These are phyloP conservation scores for Zaprionus africanus DNA, from an alignment of 1,140 invertebrate genomes.

Conservation along the genomic window DNA sequence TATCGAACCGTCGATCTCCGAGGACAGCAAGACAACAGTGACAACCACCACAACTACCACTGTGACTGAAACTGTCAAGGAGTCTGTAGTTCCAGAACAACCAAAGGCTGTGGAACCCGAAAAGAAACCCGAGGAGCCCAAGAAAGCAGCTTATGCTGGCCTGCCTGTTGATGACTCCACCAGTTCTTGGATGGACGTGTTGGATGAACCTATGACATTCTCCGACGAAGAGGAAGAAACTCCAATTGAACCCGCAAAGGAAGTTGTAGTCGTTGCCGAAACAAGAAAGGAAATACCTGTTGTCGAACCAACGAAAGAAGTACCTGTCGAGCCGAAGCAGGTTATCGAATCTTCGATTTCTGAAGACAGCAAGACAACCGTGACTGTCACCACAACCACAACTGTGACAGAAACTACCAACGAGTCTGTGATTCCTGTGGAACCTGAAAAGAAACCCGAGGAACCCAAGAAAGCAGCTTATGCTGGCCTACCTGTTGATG, in stretches of 20 bases:
- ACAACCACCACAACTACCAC: not conserved
- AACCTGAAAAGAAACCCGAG: too few species aligned
- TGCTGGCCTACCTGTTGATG: conserved; percentile 74
- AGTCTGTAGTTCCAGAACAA: not conserved
- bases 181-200: not conserved
- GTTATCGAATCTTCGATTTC: conserved; percentile 5
- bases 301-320: not conserved
- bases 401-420: conserved; percentile 11
- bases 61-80: not conserved
- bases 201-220: not conserved
- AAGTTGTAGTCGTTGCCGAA: not conserved
- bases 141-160: not conserved
- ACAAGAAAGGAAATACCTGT: not conserved
- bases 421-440: not conserved
- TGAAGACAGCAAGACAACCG: conserved; percentile 1
- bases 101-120: not conserved
- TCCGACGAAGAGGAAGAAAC: not conserved
- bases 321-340: not conserved
- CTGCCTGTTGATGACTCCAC: not conserved
- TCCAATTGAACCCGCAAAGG: not conserved
- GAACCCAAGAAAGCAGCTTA: conserved; percentile 49
- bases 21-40: not conserved
- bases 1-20: not conserved
- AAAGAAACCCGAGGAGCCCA: not conserved
- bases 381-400: conserved; percentile 3